Evolutionary conservation across 2,888 invertebrate species (phyloP).

Genomic region (Drosophila falleni): DNA sequence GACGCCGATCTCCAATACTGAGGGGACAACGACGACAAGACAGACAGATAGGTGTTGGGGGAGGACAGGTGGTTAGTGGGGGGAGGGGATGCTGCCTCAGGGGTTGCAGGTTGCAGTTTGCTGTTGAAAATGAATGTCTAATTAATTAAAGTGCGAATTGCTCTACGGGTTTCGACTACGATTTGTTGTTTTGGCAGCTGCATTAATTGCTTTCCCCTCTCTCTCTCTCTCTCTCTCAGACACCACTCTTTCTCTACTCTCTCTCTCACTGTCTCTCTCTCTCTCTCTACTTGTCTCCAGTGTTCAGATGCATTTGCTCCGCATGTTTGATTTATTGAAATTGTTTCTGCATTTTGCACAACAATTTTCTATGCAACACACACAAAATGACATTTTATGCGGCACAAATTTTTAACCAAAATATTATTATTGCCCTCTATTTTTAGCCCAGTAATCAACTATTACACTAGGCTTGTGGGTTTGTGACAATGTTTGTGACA

Average conservation of each 20-base stretch:
- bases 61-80: too few species aligned
- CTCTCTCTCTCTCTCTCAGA: constrained; percentile 27
- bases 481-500: too few species aligned
- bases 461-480: too few species aligned
- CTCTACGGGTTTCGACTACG: constrained; percentile 35
- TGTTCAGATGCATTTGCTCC: constrained; percentile 20
- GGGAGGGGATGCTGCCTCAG: constrained; percentile 26
- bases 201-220: constrained; percentile 56
- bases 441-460: background rate
- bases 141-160: constrained; percentile 80
- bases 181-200: constrained; percentile 59
- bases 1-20: constrained; percentile 49
- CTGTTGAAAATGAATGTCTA: constrained; percentile 76
- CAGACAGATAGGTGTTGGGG: too few species aligned
- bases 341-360: constrained; percentile 26
- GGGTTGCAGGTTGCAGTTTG: constrained; percentile 27
- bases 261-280: constrained; percentile 1
- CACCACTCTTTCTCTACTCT: too few species aligned
- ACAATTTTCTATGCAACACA: constrained; percentile 52
- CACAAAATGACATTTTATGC: constrained; percentile 56
- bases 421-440: constrained; percentile 42
- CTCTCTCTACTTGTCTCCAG: background rate
- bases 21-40: constrained; percentile 52
- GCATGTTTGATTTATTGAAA: constrained; percentile 51
- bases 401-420: constrained; percentile 48